These are phyloP conservation scores for Tenthredo livida DNA, from an alignment of 2,888 invertebrate genomes.

Conservation along the genomic window DNA sequence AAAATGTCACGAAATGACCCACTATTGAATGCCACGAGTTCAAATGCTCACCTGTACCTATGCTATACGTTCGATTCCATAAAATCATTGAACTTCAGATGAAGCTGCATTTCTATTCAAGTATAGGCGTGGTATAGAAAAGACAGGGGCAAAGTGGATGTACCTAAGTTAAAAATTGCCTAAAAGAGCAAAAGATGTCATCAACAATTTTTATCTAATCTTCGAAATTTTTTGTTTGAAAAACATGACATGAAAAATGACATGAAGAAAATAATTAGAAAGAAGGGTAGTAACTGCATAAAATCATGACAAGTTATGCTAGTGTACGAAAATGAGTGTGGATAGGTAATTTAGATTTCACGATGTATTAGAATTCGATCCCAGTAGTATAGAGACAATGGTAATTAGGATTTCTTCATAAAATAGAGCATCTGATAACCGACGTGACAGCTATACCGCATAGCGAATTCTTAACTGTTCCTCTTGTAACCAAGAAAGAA, in stretches of 20 bases:
- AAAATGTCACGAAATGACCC: conserved; percentile 58
- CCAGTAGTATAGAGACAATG: conserved; percentile 59
- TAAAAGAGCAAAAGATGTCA: too few relatives aligned
- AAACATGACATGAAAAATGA: too few relatives aligned
- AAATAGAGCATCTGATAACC: conserved; percentile 71
- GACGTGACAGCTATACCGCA: conserved; percentile 68
- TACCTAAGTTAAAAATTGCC: too few relatives aligned
- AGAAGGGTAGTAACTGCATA: not conserved
- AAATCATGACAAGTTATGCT: too few relatives aligned
- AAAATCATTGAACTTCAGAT: conserved; percentile 22
- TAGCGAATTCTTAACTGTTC: conserved; percentile 71
- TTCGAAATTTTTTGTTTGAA: not conserved
- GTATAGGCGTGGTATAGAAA: not conserved
- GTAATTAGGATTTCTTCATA: conserved; percentile 70
- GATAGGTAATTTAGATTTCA: conserved; percentile 1
- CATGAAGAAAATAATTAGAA: not conserved
- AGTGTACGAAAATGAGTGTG: not conserved
- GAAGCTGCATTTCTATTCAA: not conserved
- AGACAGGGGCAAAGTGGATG: too few relatives aligned
- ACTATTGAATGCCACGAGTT: conserved; percentile 65
- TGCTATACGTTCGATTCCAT: conserved; percentile 22
- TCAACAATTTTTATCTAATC: too few relatives aligned
- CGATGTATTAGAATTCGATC: conserved; percentile 42
- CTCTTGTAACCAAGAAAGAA: conserved; percentile 37
- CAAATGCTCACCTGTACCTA: conserved; percentile 53